Conservation (phyloP, 1,140 invertebrate genomes). For the Dinothrombium tinctorium region DNA sequence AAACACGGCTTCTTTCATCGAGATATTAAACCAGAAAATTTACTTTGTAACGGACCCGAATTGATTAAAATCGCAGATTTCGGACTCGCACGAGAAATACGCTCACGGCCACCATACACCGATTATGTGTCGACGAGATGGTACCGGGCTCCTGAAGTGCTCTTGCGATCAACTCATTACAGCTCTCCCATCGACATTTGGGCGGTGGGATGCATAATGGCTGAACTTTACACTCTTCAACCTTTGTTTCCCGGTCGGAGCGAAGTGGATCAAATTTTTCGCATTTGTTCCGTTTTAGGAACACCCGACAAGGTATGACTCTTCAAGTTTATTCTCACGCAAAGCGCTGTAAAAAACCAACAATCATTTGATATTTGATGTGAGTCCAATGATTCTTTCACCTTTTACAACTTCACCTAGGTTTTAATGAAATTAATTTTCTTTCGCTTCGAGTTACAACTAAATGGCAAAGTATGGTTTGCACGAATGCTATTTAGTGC, state of each 20-base stretch:
- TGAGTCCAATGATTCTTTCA: too few relatives aligned
- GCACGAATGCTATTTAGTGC: too few relatives aligned
- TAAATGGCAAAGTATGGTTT: too few relatives aligned
- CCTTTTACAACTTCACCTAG: too few relatives aligned
- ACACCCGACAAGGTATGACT: conserved; percentile 60
- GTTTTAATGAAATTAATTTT: too few relatives aligned
- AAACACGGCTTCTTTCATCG: conserved; percentile 95
- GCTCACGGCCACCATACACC: conserved; percentile 67
- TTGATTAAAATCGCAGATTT: conserved; percentile 97
- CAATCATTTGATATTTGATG: too few relatives aligned
- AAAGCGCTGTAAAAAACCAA: too few relatives aligned
- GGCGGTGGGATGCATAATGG: conserved; percentile 89
- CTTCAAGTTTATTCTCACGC: not conserved
- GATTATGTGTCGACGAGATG: conserved; percentile 99
- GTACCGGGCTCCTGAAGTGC: conserved; percentile 80
- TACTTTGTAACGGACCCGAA: conserved; percentile 87
- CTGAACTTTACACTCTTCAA: conserved; percentile 90
- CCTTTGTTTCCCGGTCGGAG: conserved; percentile 81
- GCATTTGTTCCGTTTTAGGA: conserved; percentile 77
- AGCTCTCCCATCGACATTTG: conserved; percentile 94
- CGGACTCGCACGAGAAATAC: conserved; percentile 75
- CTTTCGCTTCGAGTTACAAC: too few relatives aligned
- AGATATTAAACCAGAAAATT: conserved; percentile 78
- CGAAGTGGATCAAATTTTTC: conserved; percentile 92
- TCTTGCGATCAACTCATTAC: conserved; percentile 82